Base-by-base conservation (phyloP, 2,797 vertebrate species). In the Coluber constrictor region DNA sequence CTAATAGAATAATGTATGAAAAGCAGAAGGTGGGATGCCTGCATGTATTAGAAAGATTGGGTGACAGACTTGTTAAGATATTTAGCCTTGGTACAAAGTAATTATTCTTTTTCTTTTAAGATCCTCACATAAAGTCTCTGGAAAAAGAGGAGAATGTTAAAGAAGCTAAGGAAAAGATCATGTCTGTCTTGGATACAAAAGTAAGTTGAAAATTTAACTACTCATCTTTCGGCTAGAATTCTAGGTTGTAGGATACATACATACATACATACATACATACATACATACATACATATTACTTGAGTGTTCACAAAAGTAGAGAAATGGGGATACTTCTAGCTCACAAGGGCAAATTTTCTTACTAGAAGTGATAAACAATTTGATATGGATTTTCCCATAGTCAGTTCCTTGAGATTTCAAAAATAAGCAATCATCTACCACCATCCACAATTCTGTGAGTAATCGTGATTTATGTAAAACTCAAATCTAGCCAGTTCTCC, bases 111-210 rank as follows among this genome's bases (percentile, higher is more conserved):
- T 12, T 93, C 59, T 95, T 93, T 97, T 51, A 96, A 99, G 99
- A 99, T 98, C 99, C 99, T 87, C 99, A 99, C 95, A 99, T 99
- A 99, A 99, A 97, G 99, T 99, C 92, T 99, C 98, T 94, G 99
- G 99, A 92, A 99, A 99, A 97, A 98, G 99, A n/a, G 93, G 99
- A 99, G 94, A 98, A 99, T 0, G 99, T 99, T 96, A 99, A 98
- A 95, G 99, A 99, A 98, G 99, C 99, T 20, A 99, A 99, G 97
- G 99, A 99, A 97, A 98, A 98, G 98, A 99, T 99, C 91, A 99
- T 99, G 99, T 99, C 99, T 66, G 99, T 99, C 92, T 98, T 99
- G 91, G 99, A 99, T 97, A 99, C 99, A 95, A 99, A 99, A 98
- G 99, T 98, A 98, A 98, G 97, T 96, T 92, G n/a, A 23, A 88